phyloP scores from a whole-genome alignment of 2,113 vertebrate genomes.

The Hippocampus mohnikei region DNA sequence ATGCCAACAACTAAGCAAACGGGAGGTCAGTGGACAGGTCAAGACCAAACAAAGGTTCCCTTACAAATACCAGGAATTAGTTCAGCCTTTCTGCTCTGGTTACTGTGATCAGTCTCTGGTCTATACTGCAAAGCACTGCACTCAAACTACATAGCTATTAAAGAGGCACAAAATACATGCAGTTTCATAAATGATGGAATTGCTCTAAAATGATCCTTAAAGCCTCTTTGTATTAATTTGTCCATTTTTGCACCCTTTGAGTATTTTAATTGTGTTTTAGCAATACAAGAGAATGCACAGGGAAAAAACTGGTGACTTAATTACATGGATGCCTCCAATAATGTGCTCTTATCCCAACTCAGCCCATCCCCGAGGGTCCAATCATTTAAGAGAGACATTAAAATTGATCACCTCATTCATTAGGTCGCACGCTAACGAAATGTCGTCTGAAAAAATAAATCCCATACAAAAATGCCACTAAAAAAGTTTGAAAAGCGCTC shows the following conservation, averaged over 20 bases:
- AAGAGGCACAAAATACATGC: background rate
- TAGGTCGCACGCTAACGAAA: slow-evolving; percentile 27
- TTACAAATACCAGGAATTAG: slow-evolving; percentile 73
- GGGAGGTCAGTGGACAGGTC: slow-evolving; percentile 76
- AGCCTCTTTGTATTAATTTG: background rate
- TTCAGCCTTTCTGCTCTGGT: slow-evolving; percentile 60
- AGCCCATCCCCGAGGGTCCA: slow-evolving; percentile 16
- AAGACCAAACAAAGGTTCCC: slow-evolving; percentile 75
- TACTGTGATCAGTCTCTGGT: slow-evolving; percentile 38
- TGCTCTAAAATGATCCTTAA: too few relatives aligned
- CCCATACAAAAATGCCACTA: background rate
- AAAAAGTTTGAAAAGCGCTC: slow-evolving; percentile 9
- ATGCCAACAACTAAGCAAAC: slow-evolving; percentile 68
- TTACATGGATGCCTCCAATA: background rate
- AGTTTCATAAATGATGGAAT: background rate
- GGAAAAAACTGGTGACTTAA: background rate
- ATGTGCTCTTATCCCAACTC: slow-evolving; percentile 6
- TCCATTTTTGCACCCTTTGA: background rate
- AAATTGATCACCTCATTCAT: slow-evolving; percentile 44
- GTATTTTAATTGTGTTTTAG: background rate
- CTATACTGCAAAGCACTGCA: background rate
- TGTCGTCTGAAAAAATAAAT: slow-evolving; percentile 9
- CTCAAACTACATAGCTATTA: slow-evolving; percentile 1
- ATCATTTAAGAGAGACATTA: slow-evolving; percentile 39
- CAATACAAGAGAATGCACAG: too few relatives aligned